phyloP scores from a whole-genome alignment of 2,797 vertebrate species.

The Lophotriccus pileatus region DNA sequence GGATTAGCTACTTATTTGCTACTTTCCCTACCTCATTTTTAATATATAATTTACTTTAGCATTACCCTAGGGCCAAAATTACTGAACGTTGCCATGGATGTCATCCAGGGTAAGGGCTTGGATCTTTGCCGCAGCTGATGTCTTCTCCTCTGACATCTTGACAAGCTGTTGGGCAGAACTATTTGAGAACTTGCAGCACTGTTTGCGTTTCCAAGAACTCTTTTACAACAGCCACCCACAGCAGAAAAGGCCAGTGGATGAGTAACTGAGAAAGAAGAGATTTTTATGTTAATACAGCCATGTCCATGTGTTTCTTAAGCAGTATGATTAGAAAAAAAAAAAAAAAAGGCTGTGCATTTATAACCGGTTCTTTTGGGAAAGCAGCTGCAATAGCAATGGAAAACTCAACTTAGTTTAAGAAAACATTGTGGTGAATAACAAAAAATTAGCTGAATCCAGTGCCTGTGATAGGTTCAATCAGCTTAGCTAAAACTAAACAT shows the following conservation, averaged over 20 bases:
- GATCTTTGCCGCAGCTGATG: background rate
- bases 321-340: background rate
- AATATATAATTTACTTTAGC: background rate
- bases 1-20: slow-evolving; percentile 20
- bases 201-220: slow-evolving; percentile 7
- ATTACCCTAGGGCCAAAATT: slow-evolving; percentile 2
- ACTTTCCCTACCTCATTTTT: background rate
- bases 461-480: background rate
- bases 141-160: background rate
- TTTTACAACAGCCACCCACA: slow-evolving; percentile 11
- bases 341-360: background rate
- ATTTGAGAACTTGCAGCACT: background rate
- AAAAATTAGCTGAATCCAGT: slow-evolving; percentile 10
- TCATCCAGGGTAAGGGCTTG: background rate
- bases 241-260: background rate
- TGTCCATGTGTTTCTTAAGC: background rate
- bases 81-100: background rate
- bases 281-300: slow-evolving; percentile 1
- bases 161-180: slow-evolving; percentile 18
- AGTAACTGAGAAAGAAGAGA: slow-evolving; percentile 7
- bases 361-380: slow-evolving; percentile 35
- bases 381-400: slow-evolving; percentile 7
- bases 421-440: slow-evolving; percentile 20
- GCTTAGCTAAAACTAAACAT: background rate
- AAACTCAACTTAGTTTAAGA: slow-evolving; percentile 31